Percentiles rank a stretch among this genome's conserved stretches.
phyloP scores from a whole-genome alignment of 1,140 invertebrate genomes.

The Heliconius melpomene region DNA sequence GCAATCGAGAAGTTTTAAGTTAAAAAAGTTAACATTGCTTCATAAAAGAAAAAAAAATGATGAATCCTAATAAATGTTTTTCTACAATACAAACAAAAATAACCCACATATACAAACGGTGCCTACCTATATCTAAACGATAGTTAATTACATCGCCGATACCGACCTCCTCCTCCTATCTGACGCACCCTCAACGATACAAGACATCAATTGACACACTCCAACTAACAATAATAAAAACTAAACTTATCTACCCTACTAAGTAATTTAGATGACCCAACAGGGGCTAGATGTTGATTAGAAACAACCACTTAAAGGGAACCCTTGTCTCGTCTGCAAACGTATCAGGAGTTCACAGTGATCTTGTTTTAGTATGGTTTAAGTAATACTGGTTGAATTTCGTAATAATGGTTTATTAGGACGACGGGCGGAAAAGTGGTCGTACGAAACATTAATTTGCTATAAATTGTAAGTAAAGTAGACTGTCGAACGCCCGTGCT shows the following conservation, averaged over 20 bases:
- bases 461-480: constrained; percentile 41
- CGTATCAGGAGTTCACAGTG: constrained; percentile 27
- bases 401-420: constrained; percentile 52
- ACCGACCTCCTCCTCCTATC: not conserved
- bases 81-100: not conserved
- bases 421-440: constrained; percentile 42
- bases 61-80: not conserved
- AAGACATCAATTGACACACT: constrained; percentile 59
- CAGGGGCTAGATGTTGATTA: constrained; percentile 63
- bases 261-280: constrained; percentile 71
- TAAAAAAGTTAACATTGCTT: too few species aligned
- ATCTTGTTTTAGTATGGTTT: constrained; percentile 32
- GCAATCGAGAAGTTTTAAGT: too few species aligned
- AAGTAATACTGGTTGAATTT: constrained; percentile 37
- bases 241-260: constrained; percentile 67
- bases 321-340: constrained; percentile 43
- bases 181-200: constrained; percentile 42
- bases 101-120: not conserved
- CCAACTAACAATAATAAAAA: constrained; percentile 67
- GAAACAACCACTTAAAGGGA: constrained; percentile 60
- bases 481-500: not conserved
- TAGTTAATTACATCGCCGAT: constrained; percentile 17
- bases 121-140: not conserved
- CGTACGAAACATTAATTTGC: constrained; percentile 38
- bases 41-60: too few species aligned